Base-by-base conservation (phyloP, 2,888 invertebrate genomes). In the Philonicus albiceps region DNA sequence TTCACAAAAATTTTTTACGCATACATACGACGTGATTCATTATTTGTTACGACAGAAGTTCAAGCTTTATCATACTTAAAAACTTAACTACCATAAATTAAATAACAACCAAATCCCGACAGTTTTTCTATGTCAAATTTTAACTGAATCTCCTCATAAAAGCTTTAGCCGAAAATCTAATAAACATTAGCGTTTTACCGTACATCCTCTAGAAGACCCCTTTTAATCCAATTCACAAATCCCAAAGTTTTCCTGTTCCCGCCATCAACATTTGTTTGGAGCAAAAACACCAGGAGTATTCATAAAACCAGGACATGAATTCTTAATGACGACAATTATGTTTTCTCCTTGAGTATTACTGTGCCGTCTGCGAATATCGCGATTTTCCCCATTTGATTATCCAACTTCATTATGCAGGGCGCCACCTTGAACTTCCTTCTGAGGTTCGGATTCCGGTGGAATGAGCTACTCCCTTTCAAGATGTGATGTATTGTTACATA, bases 291-390 rank as follows among this genome's bases (percentile, higher is more conserved):
- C 83, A 75, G 64, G 80, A 74, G 31, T 40, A 72, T 30, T 81
- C 87, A 86, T 87, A 86, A 87, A 87, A 87, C 87, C 86, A 87
- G 83, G 86, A 87, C 86, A 87, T 87, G 87, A 86, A 87, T 87
- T 83, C 86, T 85, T 86, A 86, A 86, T 86, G 87, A 86, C 49
- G 83, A 87, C 86, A 87, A 87, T 87, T 86, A 86, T 87, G 87
- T 83, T 83, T 87, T 87, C 43, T 40, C 30, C 84, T 73, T 40
- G 43, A 43, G 72, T 49, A 84, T 73, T 84, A 84, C 19, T 27
- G 30, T 13, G 84, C 40, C 43, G 31, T 73, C 84, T 73, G 73
- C 37, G 43, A 73, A 73, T 37, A 27, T 84, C 40, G 22, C 40
- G 16, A 73, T 27, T 73, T 84, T 40, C 37, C 72, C 37, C 64